Conservation (phyloP, 2,113 vertebrate genomes). For the Oreochromis aureus region DNA sequence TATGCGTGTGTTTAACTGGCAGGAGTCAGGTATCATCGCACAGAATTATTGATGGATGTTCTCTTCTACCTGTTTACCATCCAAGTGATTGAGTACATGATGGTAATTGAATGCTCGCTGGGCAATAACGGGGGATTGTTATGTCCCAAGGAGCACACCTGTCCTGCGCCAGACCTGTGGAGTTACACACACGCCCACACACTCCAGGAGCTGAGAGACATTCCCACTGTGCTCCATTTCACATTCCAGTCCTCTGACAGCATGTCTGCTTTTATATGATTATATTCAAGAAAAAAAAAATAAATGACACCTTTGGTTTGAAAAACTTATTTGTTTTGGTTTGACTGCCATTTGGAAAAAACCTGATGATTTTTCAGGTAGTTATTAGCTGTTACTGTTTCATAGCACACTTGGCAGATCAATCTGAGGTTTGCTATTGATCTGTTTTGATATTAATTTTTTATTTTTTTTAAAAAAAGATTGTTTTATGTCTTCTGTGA, state of each 20-base stretch:
- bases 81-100: neutral
- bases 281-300: conserved; percentile 51
- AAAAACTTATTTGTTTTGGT: conserved; percentile 39
- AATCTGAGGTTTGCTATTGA: neutral
- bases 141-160: conserved; percentile 62
- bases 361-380: neutral
- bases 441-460: neutral
- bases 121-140: conserved; percentile 45
- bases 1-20: neutral
- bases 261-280: conserved; percentile 74
- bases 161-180: conserved; percentile 50
- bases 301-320: conserved; percentile 40
- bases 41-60: conserved; percentile 45
- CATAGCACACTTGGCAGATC: neutral
- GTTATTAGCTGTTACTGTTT: neutral
- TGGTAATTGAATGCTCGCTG: conserved; percentile 16
- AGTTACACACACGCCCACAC: conserved; percentile 7
- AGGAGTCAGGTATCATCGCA: neutral
- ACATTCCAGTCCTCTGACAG: conserved; percentile 72
- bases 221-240: conserved; percentile 64
- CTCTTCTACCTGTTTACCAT: conserved; percentile 40
- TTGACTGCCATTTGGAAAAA: conserved; percentile 3
- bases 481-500: conserved; percentile 5
- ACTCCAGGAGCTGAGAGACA: conserved; percentile 39
- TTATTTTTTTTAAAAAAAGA: neutral